Evolutionary conservation across 2,888 invertebrate genomes (phyloP), one percentile per base, ranked within the genome.

Genomic region (Lasioglossum zephyrum): DNA sequence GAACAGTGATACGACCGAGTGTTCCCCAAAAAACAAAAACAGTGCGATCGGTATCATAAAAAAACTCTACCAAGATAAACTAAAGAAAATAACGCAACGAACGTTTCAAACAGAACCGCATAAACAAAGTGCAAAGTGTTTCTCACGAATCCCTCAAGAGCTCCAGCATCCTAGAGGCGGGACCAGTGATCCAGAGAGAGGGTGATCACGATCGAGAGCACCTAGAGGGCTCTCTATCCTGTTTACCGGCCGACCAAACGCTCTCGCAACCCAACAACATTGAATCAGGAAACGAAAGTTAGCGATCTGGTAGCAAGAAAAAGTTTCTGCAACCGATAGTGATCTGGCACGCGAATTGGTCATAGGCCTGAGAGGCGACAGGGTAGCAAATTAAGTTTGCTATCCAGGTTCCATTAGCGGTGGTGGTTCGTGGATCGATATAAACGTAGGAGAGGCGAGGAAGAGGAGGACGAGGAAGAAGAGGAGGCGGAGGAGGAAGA

Each of bases 401-500:
- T 49, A 66, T 81, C 57, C 86, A 72, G 53, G 73, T 86, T 86
- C 86, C 79, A 85, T 85, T 85, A 85, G 85, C 78, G 60, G 36
- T 26, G 47, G 69, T 39, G 39, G 60, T 31, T 44, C 53, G 60
- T 49, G 79, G 85, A 76, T 84, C 85, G 85, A 84, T 79, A 36
- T 53, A 8, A 63, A 41, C 26, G 31, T 63, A 16, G n/a, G 77
- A n/a, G 49, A 16, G 63, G 26, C 4, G n/a, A 31, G 31, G 47
- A n/a, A 53, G 36, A 31, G 36, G 31, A 66, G 66, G 9, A 66
- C 31, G 66, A 16, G 66, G 66, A 66, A 18, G 18, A 18, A 49
- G 49, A 49, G 49, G 63, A 16, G 39, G 16, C 18, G 22, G 9
- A 44, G 44, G 47, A 39, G 26, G 5, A 9, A 6, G 5, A 4